These are phyloP conservation scores for Kryptolebias ocellatus DNA, from an alignment of 2,797 vertebrate genomes.

Conservation along the genomic window DNA sequence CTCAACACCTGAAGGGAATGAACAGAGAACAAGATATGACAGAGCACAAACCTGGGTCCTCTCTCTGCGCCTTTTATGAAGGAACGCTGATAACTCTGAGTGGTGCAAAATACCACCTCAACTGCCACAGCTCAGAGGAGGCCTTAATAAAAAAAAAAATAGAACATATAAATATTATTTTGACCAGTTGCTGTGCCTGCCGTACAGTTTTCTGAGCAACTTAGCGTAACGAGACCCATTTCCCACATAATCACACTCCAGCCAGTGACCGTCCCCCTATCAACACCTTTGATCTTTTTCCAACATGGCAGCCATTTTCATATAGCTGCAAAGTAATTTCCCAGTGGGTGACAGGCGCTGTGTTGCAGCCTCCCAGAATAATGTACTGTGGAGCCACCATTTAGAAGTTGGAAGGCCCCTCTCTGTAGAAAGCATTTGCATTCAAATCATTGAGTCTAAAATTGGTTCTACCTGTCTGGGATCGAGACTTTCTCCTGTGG, in stretches of 20 bases:
- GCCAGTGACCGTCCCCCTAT: slow-evolving; percentile 69
- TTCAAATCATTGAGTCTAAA: slow-evolving; percentile 83
- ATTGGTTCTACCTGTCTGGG: slow-evolving; percentile 82
- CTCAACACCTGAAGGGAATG: slow-evolving; percentile 66
- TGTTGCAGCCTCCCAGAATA: slow-evolving; percentile 66
- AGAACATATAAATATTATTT: slow-evolving; percentile 58
- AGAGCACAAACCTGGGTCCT: slow-evolving; percentile 67
- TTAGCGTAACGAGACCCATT: slow-evolving; percentile 66
- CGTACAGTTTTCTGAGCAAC: slow-evolving; percentile 56
- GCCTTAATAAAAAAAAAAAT: slow-evolving; percentile 62
- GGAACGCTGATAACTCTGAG: slow-evolving; percentile 67
- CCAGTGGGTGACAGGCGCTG: slow-evolving; percentile 67
- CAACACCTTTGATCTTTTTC: slow-evolving; percentile 74
- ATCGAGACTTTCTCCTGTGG: slow-evolving; percentile 77
- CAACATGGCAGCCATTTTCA: slow-evolving; percentile 74
- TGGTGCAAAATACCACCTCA: slow-evolving; percentile 49
- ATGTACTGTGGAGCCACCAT: slow-evolving; percentile 69
- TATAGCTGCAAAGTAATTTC: slow-evolving; percentile 77
- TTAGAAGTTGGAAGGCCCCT: slow-evolving; percentile 63
- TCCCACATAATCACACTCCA: slow-evolving; percentile 73
- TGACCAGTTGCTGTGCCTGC: slow-evolving; percentile 50
- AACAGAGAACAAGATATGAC: slow-evolving; percentile 72
- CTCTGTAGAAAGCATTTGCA: slow-evolving; percentile 80
- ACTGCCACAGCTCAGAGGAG: slow-evolving; percentile 53
- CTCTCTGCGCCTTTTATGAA: slow-evolving; percentile 54